phyloP scores from a whole-genome alignment of 2,113 vertebrate genomes.

The Turnix velox region DNA sequence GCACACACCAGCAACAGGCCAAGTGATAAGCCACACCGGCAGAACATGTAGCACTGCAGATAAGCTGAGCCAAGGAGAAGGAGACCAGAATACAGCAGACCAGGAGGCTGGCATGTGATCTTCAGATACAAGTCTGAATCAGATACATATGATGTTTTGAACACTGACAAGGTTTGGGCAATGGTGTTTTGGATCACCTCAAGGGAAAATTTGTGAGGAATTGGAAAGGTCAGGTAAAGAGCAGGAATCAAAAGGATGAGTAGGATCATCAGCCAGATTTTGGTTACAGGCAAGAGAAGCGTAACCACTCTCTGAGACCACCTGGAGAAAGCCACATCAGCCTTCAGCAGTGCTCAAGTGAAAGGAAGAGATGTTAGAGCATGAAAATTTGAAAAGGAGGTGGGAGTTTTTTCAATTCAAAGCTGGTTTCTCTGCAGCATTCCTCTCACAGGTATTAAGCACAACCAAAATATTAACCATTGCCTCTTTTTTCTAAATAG shows the following conservation, averaged over 20 bases:
- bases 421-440: not conserved
- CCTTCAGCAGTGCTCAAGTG: not conserved
- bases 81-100: not conserved
- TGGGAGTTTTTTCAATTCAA: not conserved
- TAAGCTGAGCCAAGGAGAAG: not conserved
- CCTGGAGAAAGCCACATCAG: not conserved
- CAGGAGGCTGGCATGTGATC: not conserved
- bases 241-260: not conserved
- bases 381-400: not conserved
- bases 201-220: not conserved
- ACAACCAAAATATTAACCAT: not conserved
- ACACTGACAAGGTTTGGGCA: not conserved
- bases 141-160: not conserved
- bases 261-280: not conserved
- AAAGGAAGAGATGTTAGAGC: not conserved
- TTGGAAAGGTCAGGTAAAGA: not conserved
- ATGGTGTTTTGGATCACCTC: not conserved
- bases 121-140: not conserved
- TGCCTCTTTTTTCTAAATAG: not conserved
- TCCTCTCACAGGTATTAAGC: not conserved
- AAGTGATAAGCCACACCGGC: not conserved
- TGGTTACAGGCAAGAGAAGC: not conserved
- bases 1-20: not conserved
- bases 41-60: not conserved
- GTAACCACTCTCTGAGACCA: not conserved